These are phyloP conservation scores for Ramphastos sulfuratus DNA, from an alignment of 2,113 vertebrate species.

Conservation along the genomic window DNA sequence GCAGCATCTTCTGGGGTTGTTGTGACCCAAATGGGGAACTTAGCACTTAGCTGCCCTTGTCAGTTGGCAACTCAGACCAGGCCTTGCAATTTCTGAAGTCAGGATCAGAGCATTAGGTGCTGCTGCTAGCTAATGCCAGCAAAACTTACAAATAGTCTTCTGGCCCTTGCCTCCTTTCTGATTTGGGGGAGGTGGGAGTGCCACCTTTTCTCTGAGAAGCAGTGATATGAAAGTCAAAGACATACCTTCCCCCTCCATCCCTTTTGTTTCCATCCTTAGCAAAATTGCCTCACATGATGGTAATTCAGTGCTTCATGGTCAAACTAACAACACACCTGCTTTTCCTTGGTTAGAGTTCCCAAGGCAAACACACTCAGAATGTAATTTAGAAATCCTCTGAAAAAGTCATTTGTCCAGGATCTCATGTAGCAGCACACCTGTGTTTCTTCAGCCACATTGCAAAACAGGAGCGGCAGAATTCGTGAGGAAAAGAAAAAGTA, in stretches of 20 bases:
- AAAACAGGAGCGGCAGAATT: not conserved
- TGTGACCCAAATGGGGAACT: not conserved
- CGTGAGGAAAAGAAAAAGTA: not conserved
- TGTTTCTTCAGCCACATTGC: not conserved
- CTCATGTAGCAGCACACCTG: not conserved
- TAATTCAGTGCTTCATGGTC: not conserved
- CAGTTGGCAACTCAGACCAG: not conserved
- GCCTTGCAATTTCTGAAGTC: not conserved
- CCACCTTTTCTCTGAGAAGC: not conserved
- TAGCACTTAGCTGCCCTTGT: not conserved
- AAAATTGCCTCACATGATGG: not conserved
- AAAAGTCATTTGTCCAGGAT: not conserved
- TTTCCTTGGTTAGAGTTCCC: not conserved
- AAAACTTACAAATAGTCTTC: not conserved
- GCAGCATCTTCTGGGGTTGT: no score
- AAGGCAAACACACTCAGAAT: not conserved
- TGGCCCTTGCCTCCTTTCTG: not conserved
- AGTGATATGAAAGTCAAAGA: not conserved
- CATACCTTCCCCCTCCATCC: not conserved
- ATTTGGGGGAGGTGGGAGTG: not conserved
- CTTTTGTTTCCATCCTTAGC: not conserved
- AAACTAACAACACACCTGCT: not conserved
- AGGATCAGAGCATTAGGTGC: not conserved
- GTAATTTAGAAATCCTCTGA: not conserved
- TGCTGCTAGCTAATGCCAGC: not conserved